A percentile compares a stretch with the other conserved stretches of the same genome.
Conservation (phyloP, 2,113 vertebrate species). For the Thunnus maccoyii region DNA sequence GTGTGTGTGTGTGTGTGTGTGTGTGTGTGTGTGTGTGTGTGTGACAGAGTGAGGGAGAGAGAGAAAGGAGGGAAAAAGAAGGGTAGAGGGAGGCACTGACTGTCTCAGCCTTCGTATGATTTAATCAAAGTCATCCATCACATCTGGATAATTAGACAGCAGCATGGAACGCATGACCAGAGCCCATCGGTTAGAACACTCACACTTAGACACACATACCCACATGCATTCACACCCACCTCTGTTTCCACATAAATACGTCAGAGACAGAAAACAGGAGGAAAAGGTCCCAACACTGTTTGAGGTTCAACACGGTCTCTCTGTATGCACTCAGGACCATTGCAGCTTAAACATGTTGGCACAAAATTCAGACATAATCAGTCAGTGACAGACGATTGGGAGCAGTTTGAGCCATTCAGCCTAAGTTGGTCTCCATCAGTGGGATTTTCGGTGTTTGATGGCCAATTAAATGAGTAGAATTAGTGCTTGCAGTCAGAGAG, state of each 20-base stretch:
- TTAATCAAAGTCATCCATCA: slow-evolving; percentile 83
- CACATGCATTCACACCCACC: slow-evolving; percentile 9
- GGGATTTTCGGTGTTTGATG: slow-evolving; percentile 35
- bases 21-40: slow-evolving; percentile 40
- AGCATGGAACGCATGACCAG: slow-evolving; percentile 70
- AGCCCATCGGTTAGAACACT: slow-evolving; percentile 52
- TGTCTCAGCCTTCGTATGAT: slow-evolving; percentile 69
- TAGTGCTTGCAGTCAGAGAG: slow-evolving; percentile 48
- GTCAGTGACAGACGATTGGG: not conserved
- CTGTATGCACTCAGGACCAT: not conserved
- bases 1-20: slow-evolving; percentile 29
- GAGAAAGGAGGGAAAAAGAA: not conserved
- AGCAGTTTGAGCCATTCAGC: slow-evolving; percentile 18
- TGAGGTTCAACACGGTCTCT: not conserved
- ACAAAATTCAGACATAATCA: slow-evolving; percentile 28
- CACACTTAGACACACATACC: slow-evolving; percentile 15
- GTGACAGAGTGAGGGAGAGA: not conserved
- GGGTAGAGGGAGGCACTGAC: slow-evolving; percentile 27
- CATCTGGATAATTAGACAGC: slow-evolving; percentile 77
- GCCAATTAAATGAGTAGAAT: slow-evolving; percentile 63
- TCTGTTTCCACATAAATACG: slow-evolving; percentile 22
- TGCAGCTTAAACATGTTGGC: slow-evolving; percentile 8
- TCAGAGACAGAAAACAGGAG: not conserved
- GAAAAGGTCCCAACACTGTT: not conserved
- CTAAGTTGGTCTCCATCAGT: slow-evolving; percentile 3